Percentiles rank a stretch among this genome's conserved stretches.
These are phyloP conservation scores for Sarotherodon lohbergeri DNA, from an alignment of 2,113 vertebrate species.

Conservation along the genomic window DNA sequence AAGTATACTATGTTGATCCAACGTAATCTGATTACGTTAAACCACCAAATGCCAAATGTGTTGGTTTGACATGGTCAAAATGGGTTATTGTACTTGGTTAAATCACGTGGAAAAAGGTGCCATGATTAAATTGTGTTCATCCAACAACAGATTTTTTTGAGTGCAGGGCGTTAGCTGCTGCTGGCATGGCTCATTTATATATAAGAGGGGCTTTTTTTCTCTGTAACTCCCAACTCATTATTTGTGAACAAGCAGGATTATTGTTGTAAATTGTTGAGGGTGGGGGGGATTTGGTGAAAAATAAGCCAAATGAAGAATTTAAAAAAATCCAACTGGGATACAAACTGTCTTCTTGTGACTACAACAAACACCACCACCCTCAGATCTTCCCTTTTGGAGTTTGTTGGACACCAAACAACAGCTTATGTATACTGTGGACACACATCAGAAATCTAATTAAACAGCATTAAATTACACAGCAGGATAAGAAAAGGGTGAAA, in stretches of 20 bases:
- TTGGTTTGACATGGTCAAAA: too few relatives aligned
- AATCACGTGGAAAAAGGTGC: too few relatives aligned
- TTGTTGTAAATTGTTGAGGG: neutral
- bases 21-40: too few relatives aligned
- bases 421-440: neutral
- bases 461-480: neutral
- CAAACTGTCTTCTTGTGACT: neutral
- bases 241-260: neutral
- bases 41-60: too few relatives aligned
- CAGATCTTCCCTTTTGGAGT: neutral
- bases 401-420: neutral
- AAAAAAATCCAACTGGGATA: neutral
- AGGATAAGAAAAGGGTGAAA: neutral
- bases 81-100: too few relatives aligned
- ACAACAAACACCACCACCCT: neutral
- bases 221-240: neutral
- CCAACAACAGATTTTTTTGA: too few relatives aligned
- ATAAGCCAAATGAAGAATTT: neutral
- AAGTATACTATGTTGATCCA: too few relatives aligned
- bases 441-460: accelerated
- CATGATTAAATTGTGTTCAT: too few relatives aligned
- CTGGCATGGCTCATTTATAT: neutral
- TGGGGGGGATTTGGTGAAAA: neutral
- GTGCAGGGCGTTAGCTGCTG: neutral
- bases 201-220: accelerated